Evolutionary conservation across 2,113 vertebrate species (phyloP).

Genomic region (Clarias batrachus): DNA sequence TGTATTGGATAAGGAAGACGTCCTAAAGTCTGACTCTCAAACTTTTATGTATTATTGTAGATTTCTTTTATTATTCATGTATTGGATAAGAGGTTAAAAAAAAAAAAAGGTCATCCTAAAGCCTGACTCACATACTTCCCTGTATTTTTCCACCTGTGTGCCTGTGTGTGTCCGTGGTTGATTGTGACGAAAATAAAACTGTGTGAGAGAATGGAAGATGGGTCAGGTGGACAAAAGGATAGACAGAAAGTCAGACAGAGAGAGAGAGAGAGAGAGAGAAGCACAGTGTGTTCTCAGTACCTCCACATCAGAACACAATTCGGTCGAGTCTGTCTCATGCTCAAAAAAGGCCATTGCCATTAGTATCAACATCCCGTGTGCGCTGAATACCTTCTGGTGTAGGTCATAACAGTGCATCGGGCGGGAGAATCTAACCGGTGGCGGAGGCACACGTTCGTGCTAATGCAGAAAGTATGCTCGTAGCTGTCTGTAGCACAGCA

Average conservation of each 20-base stretch:
- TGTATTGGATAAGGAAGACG: not conserved
- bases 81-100: too few relatives aligned
- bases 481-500: slow-evolving; percentile 41
- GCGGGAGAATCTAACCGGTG: slow-evolving; percentile 43
- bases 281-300: not conserved
- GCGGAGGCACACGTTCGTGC: slow-evolving; percentile 35
- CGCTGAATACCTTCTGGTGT: slow-evolving; percentile 44
- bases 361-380: slow-evolving; percentile 34
- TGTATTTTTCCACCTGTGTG: not conserved
- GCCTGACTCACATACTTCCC: too few relatives aligned
- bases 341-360: slow-evolving; percentile 44
- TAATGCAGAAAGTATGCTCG: slow-evolving; percentile 58
- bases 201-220: not conserved
- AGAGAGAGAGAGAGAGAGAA: not conserved
- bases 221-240: not conserved
- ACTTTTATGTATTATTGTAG: slow-evolving; percentile 28
- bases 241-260: slow-evolving; percentile 3
- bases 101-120: too few relatives aligned
- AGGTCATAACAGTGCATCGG: slow-evolving; percentile 49
- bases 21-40: slow-evolving; percentile 28
- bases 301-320: slow-evolving; percentile 24
- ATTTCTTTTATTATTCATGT: not conserved
- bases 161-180: not conserved
- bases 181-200: not conserved
- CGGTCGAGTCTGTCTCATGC: slow-evolving; percentile 1